phyloP scores from a whole-genome alignment of 1,140 invertebrate genomes.

The Penaeus indicus region DNA sequence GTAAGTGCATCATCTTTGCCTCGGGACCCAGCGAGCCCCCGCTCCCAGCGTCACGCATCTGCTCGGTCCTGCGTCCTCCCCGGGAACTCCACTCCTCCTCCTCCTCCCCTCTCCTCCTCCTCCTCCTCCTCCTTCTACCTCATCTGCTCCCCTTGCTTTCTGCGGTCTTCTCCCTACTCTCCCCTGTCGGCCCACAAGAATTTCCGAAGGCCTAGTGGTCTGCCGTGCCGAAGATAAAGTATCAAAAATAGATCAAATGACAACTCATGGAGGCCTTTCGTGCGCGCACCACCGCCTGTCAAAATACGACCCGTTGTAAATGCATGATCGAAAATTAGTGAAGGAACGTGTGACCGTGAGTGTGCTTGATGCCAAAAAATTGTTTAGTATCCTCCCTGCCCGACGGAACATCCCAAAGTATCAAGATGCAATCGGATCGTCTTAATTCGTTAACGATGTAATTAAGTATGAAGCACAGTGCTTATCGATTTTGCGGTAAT shows the following conservation, averaged over 20 bases:
- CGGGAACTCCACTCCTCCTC: conserved; percentile 29
- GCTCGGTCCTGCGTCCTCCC: conserved; percentile 55
- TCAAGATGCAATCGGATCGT: conserved; percentile 19
- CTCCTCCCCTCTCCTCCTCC: conserved; percentile 34
- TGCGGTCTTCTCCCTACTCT: conserved; percentile 43
- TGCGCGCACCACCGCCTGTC: conserved; percentile 38
- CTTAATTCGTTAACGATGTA: conserved; percentile 61
- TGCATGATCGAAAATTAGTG: conserved; percentile 42
- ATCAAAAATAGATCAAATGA: conserved; percentile 63
- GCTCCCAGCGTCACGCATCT: conserved; percentile 61
- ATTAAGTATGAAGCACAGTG: conserved; percentile 39
- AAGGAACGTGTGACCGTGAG: conserved; percentile 33
- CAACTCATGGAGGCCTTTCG: conserved; percentile 41
- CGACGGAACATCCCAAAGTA: conserved; percentile 17
- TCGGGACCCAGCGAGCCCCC: conserved; percentile 54
- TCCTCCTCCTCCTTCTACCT: conserved; percentile 41
- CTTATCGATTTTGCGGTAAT: conserved; percentile 37
- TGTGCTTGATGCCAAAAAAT: conserved; percentile 54
- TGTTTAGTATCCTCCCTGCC: conserved; percentile 4
- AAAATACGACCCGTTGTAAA: conserved; percentile 47
- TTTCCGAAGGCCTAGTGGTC: conserved; percentile 59
- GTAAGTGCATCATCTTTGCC: conserved; percentile 61
- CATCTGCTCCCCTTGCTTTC: conserved; percentile 29
- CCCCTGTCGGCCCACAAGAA: conserved; percentile 54
- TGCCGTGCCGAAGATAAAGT: conserved; percentile 49